A percentile compares a stretch with the other conserved stretches of the same genome.
phyloP scores from a whole-genome alignment of 2,797 vertebrate species.

The Bothrops alternatus region DNA sequence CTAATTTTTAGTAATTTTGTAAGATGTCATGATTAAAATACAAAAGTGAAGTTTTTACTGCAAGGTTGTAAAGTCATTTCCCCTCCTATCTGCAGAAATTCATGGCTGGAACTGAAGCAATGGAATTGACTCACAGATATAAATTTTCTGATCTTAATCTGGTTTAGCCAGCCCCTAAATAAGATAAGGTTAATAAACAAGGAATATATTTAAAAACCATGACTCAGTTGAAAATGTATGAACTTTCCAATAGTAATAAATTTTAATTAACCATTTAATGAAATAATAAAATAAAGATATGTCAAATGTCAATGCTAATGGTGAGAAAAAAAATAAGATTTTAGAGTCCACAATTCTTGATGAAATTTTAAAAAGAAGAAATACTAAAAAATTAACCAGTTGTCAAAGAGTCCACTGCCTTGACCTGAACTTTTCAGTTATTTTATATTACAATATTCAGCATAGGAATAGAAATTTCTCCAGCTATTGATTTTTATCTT shows the following conservation, averaged over 20 bases:
- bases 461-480: conserved; percentile 49
- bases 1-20: neutral
- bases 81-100: neutral
- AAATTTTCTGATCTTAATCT: neutral
- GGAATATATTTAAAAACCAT: neutral
- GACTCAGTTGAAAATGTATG: no score
- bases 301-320: neutral
- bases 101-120: neutral
- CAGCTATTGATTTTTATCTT: conserved; percentile 67
- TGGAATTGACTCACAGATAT: neutral
- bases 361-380: neutral
- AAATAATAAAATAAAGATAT: neutral
- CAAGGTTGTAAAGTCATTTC: neutral
- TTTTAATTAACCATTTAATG: neutral
- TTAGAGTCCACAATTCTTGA: neutral
- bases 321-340: neutral
- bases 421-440: neutral
- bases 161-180: neutral
- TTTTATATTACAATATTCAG: conserved; percentile 26
- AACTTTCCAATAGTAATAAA: neutral
- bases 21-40: neutral
- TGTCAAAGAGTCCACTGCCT: neutral
- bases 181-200: neutral
- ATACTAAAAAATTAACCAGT: conserved; percentile 24
- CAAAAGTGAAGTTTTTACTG: neutral